phyloP scores from a whole-genome alignment of 2,888 invertebrate genomes.

The Pyrgus malvae region DNA sequence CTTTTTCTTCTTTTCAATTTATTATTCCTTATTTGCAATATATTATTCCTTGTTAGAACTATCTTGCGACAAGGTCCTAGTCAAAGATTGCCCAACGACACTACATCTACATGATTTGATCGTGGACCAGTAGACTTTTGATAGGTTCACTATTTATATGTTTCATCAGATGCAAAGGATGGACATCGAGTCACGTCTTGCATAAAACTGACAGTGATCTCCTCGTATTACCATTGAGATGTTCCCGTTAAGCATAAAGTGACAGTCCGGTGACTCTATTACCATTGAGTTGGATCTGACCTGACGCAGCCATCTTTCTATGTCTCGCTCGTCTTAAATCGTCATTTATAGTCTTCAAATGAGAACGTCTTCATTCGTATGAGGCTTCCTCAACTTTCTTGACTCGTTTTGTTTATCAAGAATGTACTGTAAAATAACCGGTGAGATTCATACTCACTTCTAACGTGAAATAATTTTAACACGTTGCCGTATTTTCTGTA shows the following conservation, averaged over 20 bases:
- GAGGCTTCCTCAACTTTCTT: not conserved
- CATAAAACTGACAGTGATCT: constrained; percentile 45
- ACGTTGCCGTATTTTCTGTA: too few relatives aligned
- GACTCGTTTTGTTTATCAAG: too few relatives aligned
- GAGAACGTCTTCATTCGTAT: not conserved
- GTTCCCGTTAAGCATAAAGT: constrained; percentile 44
- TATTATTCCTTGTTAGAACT: too few relatives aligned
- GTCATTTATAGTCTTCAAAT: not conserved
- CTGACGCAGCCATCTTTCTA: constrained; percentile 44
- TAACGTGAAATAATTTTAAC: too few relatives aligned
- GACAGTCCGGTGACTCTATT: constrained; percentile 36
- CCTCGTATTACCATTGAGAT: constrained; percentile 44
- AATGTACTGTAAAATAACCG: too few relatives aligned
- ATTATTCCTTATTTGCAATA: too few relatives aligned
- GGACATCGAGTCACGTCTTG: constrained; percentile 43
- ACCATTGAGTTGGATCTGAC: constrained; percentile 41
- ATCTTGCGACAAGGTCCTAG: too few relatives aligned
- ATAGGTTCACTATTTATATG: constrained; percentile 38
- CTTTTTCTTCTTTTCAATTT: too few relatives aligned
- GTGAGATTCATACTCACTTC: too few relatives aligned
- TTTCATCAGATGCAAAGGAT: constrained; percentile 41
- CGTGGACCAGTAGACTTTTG: too few relatives aligned
- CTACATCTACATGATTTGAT: too few relatives aligned
- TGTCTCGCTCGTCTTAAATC: constrained; percentile 32
- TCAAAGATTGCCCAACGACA: too few relatives aligned